Evolutionary conservation across 1,140 invertebrate genomes (phyloP).

Genomic region (Diabrotica virgifera): DNA sequence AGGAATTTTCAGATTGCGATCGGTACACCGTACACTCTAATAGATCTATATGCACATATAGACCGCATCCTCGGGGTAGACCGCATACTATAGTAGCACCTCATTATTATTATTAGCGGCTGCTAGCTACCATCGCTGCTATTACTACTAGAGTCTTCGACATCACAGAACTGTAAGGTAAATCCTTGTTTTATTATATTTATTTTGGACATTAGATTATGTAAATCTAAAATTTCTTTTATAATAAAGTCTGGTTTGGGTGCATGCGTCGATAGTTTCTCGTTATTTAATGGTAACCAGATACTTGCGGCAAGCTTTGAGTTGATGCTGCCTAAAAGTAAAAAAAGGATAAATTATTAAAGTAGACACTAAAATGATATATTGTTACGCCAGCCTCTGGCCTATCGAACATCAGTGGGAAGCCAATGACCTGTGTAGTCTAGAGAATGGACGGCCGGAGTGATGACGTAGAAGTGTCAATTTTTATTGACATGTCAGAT

Average conservation of each 20-base stretch:
- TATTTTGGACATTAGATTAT: conserved; percentile 32
- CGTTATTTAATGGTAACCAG: conserved; percentile 62
- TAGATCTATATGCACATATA: no score
- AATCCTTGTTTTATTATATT: conserved; percentile 8
- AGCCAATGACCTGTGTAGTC: no score
- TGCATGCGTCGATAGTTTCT: conserved; percentile 18
- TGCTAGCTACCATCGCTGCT: conserved; percentile 41
- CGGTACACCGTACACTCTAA: no score
- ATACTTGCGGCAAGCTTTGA: conserved; percentile 73
- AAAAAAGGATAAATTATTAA: neutral
- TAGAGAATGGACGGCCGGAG: no score
- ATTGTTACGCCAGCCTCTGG: neutral
- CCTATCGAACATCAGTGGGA: no score
- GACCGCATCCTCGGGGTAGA: no score
- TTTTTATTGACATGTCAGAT: no score
- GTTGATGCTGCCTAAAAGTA: conserved; percentile 69
- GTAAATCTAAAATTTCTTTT: conserved; percentile 37
- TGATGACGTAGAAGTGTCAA: no score
- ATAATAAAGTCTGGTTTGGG: conserved; percentile 41
- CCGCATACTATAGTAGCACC: no score
- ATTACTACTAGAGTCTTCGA: conserved; percentile 43
- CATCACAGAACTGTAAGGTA: conserved; percentile 26
- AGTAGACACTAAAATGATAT: neutral
- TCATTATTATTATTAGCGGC: no score
- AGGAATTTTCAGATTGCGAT: no score